phyloP scores from a whole-genome alignment of 64 coral and sea anemone genomes.

The Montipora cactus region DNA sequence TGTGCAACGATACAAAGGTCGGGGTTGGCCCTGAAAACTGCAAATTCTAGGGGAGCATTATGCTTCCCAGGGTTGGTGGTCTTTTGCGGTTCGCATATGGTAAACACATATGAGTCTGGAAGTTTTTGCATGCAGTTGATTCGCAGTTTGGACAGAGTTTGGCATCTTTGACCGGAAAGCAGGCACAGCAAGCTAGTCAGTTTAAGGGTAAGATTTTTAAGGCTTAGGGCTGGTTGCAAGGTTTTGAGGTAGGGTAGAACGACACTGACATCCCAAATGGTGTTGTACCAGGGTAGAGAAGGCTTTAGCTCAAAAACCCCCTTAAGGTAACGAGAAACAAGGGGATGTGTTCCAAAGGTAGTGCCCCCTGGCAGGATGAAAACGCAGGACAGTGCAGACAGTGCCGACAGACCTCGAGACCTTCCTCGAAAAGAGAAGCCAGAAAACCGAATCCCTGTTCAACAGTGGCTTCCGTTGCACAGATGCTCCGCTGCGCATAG shows the following conservation, averaged over 20 bases:
- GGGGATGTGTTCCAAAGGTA: constrained; percentile 50
- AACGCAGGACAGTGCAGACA: constrained; percentile 32
- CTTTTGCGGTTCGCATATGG: not conserved
- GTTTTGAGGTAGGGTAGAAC: not conserved
- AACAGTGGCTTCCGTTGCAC: not conserved
- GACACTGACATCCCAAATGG: not conserved
- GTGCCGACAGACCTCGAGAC: not conserved
- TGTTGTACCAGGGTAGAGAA: not conserved
- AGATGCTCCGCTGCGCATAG: not conserved
- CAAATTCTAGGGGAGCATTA: too few relatives aligned
- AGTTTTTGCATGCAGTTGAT: not conserved
- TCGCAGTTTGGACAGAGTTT: not conserved
- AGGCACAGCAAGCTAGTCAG: not conserved
- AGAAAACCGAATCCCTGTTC: constrained; percentile 45
- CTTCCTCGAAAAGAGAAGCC: not conserved
- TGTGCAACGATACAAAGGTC: not conserved
- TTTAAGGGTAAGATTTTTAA: not conserved
- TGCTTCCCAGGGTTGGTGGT: too few relatives aligned
- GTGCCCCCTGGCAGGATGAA: not conserved
- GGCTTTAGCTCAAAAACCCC: not conserved
- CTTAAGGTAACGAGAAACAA: constrained; percentile 21
- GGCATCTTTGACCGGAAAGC: not conserved
- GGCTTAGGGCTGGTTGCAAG: not conserved
- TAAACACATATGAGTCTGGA: not conserved
- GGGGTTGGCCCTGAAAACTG: not conserved